Evolutionary conservation across 2,113 vertebrate genomes (phyloP), one percentile per base, ranked within the genome.

Genomic region (Leucoraja erinaceus): DNA sequence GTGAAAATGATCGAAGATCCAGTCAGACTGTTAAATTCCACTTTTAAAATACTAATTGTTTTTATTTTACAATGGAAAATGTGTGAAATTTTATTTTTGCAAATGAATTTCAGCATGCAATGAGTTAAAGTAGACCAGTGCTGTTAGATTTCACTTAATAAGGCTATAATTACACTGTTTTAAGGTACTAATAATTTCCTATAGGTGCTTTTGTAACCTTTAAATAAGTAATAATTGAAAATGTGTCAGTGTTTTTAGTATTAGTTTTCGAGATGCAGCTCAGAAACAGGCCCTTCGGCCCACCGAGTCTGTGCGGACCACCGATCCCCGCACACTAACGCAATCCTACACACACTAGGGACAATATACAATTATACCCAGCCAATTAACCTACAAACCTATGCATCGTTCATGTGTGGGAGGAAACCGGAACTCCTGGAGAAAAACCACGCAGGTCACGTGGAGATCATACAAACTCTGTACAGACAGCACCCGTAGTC

Each of bases 101-200:
- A 72, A 91, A 72, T 22, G 7, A 31, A 88, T 74, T 74, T 91
- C 18, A 38, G 31, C 54, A 91, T 28, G 20, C 28, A 88, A 88
- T 5, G 83, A 88, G 83, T 88, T 88, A 91, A 91, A 72, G 20
- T 90, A n/a, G 20, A 66, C 31, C n/a, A 7, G 68, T 38, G 66
- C 72, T 68, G 90, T 91, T 68, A 91, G 68, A 91, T 91, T 91
- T 74, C 90, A 91, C 88, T 47, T 90, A 68, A 38, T 91, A 74
- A 91, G 22, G 54, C 18, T 54, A 91, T 91, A 91, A 91, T 74
- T 72, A 68, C 47, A 31, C 68, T 28, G 47, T 72, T 47, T 72
- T 74, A 91, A 91, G 38, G 90, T 28, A 54, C 68, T 91, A 91
- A 74, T 91, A 91, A 31, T 28, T 91, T 28, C 11, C 9, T 91